Evolutionary conservation across 2,888 invertebrate species (phyloP).

Genomic region (Leucophenga maculata): DNA sequence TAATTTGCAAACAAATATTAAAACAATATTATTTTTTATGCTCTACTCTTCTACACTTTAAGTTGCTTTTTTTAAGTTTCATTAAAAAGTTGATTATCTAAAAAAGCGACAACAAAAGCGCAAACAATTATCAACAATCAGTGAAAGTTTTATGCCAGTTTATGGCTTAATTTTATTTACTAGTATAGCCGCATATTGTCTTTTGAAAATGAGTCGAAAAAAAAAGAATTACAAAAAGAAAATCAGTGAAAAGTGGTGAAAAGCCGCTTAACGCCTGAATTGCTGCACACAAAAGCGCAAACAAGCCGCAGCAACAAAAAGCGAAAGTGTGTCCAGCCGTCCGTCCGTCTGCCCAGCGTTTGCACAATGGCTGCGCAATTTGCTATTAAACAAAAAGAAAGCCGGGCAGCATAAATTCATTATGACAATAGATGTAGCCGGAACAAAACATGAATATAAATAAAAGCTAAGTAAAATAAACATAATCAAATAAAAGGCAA

Average conservation of each 20-base stretch:
- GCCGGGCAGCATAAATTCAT: conserved; percentile 27
- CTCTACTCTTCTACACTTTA: too few species aligned
- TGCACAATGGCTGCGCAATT: conserved; percentile 3
- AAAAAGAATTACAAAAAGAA: too few species aligned
- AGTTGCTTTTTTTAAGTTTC: background rate
- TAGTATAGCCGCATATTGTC: background rate
- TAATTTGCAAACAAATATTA: conserved; percentile 9
- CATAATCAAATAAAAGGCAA: conserved; percentile 43
- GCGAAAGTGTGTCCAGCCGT: background rate
- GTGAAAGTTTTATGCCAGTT: conserved; percentile 6
- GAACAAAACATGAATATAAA: background rate
- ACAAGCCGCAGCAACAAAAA: background rate
- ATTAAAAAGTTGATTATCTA: conserved; percentile 3
- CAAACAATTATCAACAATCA: conserved; percentile 21
- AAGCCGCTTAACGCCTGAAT: background rate
- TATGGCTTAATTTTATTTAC: background rate
- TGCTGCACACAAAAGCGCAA: conserved; percentile 16
- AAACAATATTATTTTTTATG: background rate
- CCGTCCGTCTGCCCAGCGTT: too few species aligned
- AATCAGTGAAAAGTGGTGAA: background rate
- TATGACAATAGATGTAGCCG: conserved; percentile 24
- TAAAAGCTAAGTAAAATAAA: conserved; percentile 33
- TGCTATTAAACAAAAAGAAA: background rate
- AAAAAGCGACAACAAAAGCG: background rate
- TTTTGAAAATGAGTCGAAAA: too few species aligned